These are phyloP conservation scores for Lutraria rhynchaena DNA, from an alignment of 1,140 invertebrate species.

Conservation along the genomic window DNA sequence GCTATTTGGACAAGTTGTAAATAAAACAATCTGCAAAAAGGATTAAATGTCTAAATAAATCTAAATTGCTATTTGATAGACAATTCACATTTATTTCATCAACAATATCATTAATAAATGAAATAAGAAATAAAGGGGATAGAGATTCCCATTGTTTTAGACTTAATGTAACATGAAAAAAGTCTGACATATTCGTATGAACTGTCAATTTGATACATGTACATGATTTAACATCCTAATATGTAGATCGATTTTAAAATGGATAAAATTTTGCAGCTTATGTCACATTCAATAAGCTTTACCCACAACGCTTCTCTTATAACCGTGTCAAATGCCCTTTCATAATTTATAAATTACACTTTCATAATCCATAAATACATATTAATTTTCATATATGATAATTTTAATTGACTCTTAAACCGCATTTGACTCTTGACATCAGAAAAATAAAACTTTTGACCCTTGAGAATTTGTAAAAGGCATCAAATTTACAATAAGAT, in stretches of 20 bases:
- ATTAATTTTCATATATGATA: neutral
- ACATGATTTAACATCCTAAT: too few species aligned
- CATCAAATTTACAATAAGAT: too few species aligned
- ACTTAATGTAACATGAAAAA: too few species aligned
- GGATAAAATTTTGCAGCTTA: conserved; percentile 7
- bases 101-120: too few species aligned
- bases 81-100: neutral
- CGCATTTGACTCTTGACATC: too few species aligned
- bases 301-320: neutral
- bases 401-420: too few species aligned
- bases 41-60: neutral
- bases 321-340: conserved; percentile 6
- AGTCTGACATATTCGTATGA: neutral
- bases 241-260: neutral
- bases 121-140: neutral
- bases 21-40: neutral
- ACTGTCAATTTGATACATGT: neutral
- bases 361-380: neutral
- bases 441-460: too few species aligned
- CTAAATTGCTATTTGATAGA: neutral
- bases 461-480: too few species aligned
- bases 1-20: too few species aligned
- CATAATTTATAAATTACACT: too few species aligned
- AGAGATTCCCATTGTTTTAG: too few species aligned
- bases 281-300: neutral